Base-by-base conservation (phyloP, 2,888 invertebrate genomes). In the Anagyrus pseudococci region DNA sequence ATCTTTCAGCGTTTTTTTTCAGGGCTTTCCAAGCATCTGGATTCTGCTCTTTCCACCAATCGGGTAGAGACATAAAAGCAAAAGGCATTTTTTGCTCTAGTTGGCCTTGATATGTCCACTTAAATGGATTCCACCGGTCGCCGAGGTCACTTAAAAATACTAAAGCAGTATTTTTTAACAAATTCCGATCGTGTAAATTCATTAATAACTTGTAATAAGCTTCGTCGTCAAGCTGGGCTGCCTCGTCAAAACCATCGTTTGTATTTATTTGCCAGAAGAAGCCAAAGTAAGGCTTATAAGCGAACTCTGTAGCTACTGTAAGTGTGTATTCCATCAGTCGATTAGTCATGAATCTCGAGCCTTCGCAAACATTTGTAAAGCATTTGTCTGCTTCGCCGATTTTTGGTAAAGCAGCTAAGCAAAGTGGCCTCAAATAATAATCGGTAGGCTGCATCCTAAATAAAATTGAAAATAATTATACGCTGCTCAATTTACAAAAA, bases 121-220 rank as follows among this genome's bases (percentile, higher is more conserved):
- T 85, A 70, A 94, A 93, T 7, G 85, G 85, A 2, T 95, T 96
- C 89, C 92, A 95, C 65, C 96, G 83, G 67, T 94, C 88, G 0
- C 96, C 96, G 75, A 96, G 96, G 76, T 96, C 96, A 78, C 95
- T 95, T 83, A 95, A 84, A 10, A 93, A 78, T 55, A 94, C 83
- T 15, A 91, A 72, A 47, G 88, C 84, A 0, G 93, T 92, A 25
- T 87, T 84, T 54, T 91, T 85, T 56, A 93, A 81, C 57, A 86
- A 81, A 1, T 82, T 76, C 0, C 78, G 70, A 44, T 86, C 82
- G 40, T 86, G 81, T 60, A 82, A 78, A 29, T 73, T 50, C 64
- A 80, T 77, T 56, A 95, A 80, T 72, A 91, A 85, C 1, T 81
- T 72, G 68, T 83, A 76, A 71, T 90, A 88, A 49, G 84, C 82